A percentile compares a stretch with the other conserved stretches of the same genome.
These are phyloP conservation scores for Ursus arctos DNA, from an alignment of 2,113 vertebrate genomes.

Conservation along the genomic window DNA sequence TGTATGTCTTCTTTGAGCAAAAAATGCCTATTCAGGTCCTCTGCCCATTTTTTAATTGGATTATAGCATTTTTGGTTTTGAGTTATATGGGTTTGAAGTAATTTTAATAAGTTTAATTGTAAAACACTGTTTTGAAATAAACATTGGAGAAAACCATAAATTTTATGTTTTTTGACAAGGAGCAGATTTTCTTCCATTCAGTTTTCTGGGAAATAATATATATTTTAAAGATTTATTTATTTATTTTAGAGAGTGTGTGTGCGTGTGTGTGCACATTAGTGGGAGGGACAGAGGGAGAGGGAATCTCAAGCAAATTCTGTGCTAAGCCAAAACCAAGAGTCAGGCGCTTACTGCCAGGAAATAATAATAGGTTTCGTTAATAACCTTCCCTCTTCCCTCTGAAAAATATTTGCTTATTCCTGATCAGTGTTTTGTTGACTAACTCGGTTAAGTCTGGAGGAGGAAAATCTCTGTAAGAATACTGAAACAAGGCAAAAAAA, in stretches of 20 bases:
- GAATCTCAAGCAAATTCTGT: background rate
- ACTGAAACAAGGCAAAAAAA: background rate
- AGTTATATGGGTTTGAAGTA: background rate
- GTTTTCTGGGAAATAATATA: background rate
- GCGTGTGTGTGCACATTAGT: background rate
- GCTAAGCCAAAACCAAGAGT: background rate
- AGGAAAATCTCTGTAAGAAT: background rate
- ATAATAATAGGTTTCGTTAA: background rate
- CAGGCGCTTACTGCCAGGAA: background rate
- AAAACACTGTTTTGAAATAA: background rate
- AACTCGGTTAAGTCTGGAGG: background rate
- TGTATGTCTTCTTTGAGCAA: background rate
- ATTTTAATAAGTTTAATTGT: background rate
- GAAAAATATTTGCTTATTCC: background rate
- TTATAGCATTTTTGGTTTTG: background rate
- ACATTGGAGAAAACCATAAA: background rate
- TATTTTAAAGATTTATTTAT: background rate
- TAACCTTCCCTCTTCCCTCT: background rate
- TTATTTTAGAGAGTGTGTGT: background rate
- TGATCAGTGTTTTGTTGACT: background rate
- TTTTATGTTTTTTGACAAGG: background rate
- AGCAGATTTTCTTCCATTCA: background rate
- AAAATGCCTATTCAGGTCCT: background rate
- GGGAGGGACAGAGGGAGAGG: background rate
- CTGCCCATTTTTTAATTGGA: background rate